Evolutionary conservation across 2,888 invertebrate genomes (phyloP), one percentile per base, ranked within the genome.

Genomic region (Trachelus tabidus): DNA sequence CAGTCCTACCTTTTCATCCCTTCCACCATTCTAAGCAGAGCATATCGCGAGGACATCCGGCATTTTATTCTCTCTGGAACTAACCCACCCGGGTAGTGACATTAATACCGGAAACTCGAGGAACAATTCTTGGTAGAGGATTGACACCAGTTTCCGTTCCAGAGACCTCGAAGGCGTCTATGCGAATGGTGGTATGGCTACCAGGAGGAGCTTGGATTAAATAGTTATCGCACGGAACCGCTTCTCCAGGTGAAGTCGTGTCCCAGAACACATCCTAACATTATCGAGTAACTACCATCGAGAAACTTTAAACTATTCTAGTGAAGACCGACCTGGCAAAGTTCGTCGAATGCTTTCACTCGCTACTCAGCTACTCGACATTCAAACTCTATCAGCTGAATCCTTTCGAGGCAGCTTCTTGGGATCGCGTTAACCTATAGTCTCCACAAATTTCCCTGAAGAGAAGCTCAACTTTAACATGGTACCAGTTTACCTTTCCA

Each of bases 401-500:
- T 56, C 9, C 56, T 56, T 56, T 56, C 56, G 23, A 56, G 23
- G 23, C 9, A 56, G 9, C 56, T 56, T 56, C 23, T 9, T 56
- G 9, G 23, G 6, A 56, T 56, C 23, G 23, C 23, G 56, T 56
- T 23, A 56, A 23, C 56, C 4, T 23, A 56, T 9, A 6, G 33
- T 11, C 9, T 12, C 69, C 31, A 31, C 31, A 31, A 71, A 31
- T 71, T 71, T 31, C 71, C 31, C 12, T 9, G 71, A 71, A 34
- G 34, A 33, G 71, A 15, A 31, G 71, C 33, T 56, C 23, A 90
- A 90, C 87, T 90, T 90, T 89, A 89, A 90, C 89, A 90, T 89
- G 90, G 89, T 89, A 90, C 88, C 87, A 84, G 87, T 88, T 89
- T 88, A 89, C 87, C 88, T 88, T 84, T 80, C 84, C 82, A 85